phyloP scores from a whole-genome alignment of 2,888 invertebrate genomes.

The Drosophila monieri region DNA sequence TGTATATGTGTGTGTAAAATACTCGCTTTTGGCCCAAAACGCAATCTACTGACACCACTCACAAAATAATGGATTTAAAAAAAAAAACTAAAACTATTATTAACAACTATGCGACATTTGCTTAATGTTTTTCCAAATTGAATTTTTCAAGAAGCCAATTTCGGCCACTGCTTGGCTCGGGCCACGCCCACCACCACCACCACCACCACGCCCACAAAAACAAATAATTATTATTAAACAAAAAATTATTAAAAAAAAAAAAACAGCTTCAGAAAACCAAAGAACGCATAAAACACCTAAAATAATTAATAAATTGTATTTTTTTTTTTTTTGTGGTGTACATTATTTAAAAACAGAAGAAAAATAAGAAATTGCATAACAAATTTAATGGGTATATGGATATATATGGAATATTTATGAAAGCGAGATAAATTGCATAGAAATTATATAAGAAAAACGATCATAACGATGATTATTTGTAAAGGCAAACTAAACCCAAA shows the following conservation, averaged over 20 bases:
- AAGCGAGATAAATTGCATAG: constrained; percentile 62
- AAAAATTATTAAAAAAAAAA: constrained; percentile 16
- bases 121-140: constrained; percentile 16
- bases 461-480: constrained; percentile 60
- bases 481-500: constrained; percentile 50
- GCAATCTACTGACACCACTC: constrained; percentile 14
- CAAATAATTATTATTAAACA: constrained; percentile 12
- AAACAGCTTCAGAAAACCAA: constrained; percentile 29
- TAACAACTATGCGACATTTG: constrained; percentile 23
- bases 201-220: constrained; percentile 57
- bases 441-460: constrained; percentile 62
- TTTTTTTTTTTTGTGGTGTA: constrained; percentile 50
- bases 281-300: constrained; percentile 22
- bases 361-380: constrained; percentile 33
- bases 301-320: constrained; percentile 47
- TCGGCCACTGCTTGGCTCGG: constrained; percentile 53
- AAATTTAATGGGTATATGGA: constrained; percentile 44
- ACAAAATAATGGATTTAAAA: neutral
- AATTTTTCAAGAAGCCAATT: constrained; percentile 20
- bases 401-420: constrained; percentile 67
- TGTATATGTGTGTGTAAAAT: constrained; percentile 56
- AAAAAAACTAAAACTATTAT: constrained; percentile 17
- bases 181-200: constrained; percentile 61
- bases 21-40: constrained; percentile 54
- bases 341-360: constrained; percentile 40